Evolutionary conservation across 2,113 vertebrate species (phyloP), one percentile per base, ranked within the genome.

Genomic region (Struthio camelus): DNA sequence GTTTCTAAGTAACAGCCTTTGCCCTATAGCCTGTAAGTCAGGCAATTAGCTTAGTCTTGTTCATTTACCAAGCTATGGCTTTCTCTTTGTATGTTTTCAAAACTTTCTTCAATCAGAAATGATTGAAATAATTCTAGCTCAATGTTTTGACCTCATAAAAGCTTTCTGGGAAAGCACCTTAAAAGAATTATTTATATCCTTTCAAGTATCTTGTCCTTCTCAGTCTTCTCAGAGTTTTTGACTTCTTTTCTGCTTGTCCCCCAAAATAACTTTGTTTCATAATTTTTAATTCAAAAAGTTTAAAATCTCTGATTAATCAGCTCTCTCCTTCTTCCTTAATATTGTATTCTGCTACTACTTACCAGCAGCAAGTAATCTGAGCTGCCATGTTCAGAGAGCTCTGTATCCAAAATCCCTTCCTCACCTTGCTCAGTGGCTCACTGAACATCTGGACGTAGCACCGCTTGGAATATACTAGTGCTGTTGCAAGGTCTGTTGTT

Each of bases 341-440:
- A 4, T 30, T 15, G n/a, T 12, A 38, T 86, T 88, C 80, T 3
- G 4, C 65, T 42, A 89, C 80, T 3, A 4, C 65, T 42, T 87
- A 25, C 56, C 70, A 92, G 80, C 73, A 92, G 8, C 5, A 34
- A 36, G 66, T 1, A 0, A 22, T 30, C 69, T 46, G 51, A 93
- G 46, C 65, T 72, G 25, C 58, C 76, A 11, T 80, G 28, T 54
- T 85, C 80, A 93, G 50, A 40, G 78, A 93, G 96, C 92, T 93
- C 97, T 95, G 95, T 85, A 94, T 95, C 80, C 85, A 91, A 94
- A 97, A 96, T 62, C 93, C 80, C 84, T 3, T 96, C 88, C 92
- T 96, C 91, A 77, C 80, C 95, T 75, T 89, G 93, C 95, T 44
- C 36, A 2, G 77, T 48, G 79, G 56, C 77, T 87, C 30, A 1